Conservation (phyloP, 2,888 invertebrate species). For the Dicyrtoma fusca region DNA sequence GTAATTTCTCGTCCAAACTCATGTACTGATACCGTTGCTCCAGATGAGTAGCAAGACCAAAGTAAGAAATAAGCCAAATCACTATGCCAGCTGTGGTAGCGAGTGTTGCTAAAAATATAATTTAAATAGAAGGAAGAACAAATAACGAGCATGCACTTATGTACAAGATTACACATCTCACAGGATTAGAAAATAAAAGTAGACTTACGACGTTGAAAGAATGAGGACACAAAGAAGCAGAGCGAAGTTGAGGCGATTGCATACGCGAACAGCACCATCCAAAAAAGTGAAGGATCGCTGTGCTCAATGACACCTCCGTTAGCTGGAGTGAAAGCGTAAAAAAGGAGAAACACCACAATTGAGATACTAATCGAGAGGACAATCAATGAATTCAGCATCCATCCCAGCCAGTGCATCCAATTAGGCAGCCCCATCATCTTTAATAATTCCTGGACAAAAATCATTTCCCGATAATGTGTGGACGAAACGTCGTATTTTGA, state of each 20-base stretch:
- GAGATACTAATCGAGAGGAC: conserved; percentile 59
- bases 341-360: conserved; percentile 59
- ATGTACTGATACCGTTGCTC: conserved; percentile 44
- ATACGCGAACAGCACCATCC: conserved; percentile 60
- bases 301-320: conserved; percentile 58
- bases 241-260: conserved; percentile 59
- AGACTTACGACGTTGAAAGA: conserved; percentile 61
- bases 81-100: conserved; percentile 57
- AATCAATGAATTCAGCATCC: conserved; percentile 62
- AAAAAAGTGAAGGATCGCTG: conserved; percentile 59
- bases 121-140: too few relatives aligned
- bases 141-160: too few relatives aligned
- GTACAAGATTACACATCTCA: too few relatives aligned
- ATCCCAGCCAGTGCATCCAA: conserved; percentile 65
- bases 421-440: conserved; percentile 65
- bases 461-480: too few relatives aligned
- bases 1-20: conserved; percentile 49
- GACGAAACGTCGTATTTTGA: not conserved
- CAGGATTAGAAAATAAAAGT: too few relatives aligned
- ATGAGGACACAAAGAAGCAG: conserved; percentile 60
- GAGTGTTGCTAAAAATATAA: conserved; percentile 31
- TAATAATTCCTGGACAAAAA: conserved; percentile 63
- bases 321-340: conserved; percentile 52
- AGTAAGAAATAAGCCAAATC: conserved; percentile 57
- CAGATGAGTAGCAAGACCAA: conserved; percentile 42